Evolutionary conservation across 1,140 invertebrate species (phyloP).

Genomic region (Sinonovacula constricta): DNA sequence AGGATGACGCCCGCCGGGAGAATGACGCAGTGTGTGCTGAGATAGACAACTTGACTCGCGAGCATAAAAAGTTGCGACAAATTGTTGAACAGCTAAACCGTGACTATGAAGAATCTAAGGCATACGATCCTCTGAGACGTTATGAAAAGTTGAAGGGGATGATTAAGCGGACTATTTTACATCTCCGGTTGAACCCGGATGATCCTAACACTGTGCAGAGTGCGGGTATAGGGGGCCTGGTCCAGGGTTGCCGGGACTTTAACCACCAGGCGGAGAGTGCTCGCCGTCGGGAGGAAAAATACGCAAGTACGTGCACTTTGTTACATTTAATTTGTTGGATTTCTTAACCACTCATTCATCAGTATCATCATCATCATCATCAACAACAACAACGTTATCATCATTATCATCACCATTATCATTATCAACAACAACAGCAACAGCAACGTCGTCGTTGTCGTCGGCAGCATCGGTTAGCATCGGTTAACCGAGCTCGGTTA

Average conservation of each 20-base stretch:
- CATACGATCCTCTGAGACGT: conserved; percentile 71
- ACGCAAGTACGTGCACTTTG: conserved; percentile 52
- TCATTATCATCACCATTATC: no score
- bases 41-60: conserved; percentile 59
- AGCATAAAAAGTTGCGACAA: conserved; percentile 67
- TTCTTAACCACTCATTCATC: no score
- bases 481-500: no score
- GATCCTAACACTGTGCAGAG: conserved; percentile 50
- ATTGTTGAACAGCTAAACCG: conserved; percentile 68
- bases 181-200: conserved; percentile 69
- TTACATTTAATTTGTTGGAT: no score
- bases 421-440: no score
- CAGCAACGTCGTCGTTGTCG: no score
- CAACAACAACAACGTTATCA: no score
- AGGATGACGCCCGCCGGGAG: conserved; percentile 61
- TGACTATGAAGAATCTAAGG: conserved; percentile 73
- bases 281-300: conserved; percentile 60
- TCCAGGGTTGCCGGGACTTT: conserved; percentile 61
- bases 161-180: conserved; percentile 73
- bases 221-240: conserved; percentile 52
- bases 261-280: conserved; percentile 58
- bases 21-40: conserved; percentile 67
- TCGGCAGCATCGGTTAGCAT: no score
- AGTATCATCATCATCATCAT: no score
- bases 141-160: conserved; percentile 72